phyloP scores from a whole-genome alignment of 2,888 invertebrate species.

The Lissonota sp. region DNA sequence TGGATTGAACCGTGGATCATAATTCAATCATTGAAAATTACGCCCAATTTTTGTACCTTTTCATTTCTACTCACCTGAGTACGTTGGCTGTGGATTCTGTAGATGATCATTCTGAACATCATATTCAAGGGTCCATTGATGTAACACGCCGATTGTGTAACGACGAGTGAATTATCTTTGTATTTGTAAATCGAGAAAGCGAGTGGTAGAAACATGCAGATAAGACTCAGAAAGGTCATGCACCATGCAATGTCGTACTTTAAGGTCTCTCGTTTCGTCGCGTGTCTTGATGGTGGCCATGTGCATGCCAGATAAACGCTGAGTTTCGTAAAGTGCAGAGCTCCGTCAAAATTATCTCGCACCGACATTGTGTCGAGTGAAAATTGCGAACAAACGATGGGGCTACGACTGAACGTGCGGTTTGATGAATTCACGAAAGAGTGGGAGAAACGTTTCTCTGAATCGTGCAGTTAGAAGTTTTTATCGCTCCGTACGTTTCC shows the following conservation, averaged over 20 bases:
- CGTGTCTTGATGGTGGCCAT: constrained; percentile 66
- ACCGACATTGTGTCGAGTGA: too few relatives aligned
- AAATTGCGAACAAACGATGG: too few relatives aligned
- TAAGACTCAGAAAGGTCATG: background rate
- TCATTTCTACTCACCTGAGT: constrained; percentile 51
- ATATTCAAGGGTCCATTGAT: constrained; percentile 58
- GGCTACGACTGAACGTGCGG: too few relatives aligned
- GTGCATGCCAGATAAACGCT: constrained; percentile 52
- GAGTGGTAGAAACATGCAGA: constrained; percentile 13
- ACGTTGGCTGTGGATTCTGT: constrained; percentile 47
- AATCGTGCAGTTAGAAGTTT: too few relatives aligned
- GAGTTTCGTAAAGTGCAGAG: constrained; percentile 38
- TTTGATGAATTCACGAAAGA: too few relatives aligned
- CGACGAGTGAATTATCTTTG: constrained; percentile 33
- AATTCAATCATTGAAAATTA: background rate
- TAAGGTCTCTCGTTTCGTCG: constrained; percentile 11
- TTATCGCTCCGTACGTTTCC: too few relatives aligned
- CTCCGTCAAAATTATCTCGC: background rate
- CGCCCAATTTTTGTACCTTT: background rate
- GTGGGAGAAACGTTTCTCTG: too few relatives aligned
- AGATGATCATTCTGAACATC: constrained; percentile 61
- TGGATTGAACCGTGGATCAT: too few relatives aligned
- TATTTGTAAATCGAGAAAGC: constrained; percentile 31
- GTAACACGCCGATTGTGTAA: constrained; percentile 61
- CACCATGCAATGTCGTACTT: constrained; percentile 1